Evolutionary conservation across 2,888 invertebrate species (phyloP).

Genomic region (Macaria notata): DNA sequence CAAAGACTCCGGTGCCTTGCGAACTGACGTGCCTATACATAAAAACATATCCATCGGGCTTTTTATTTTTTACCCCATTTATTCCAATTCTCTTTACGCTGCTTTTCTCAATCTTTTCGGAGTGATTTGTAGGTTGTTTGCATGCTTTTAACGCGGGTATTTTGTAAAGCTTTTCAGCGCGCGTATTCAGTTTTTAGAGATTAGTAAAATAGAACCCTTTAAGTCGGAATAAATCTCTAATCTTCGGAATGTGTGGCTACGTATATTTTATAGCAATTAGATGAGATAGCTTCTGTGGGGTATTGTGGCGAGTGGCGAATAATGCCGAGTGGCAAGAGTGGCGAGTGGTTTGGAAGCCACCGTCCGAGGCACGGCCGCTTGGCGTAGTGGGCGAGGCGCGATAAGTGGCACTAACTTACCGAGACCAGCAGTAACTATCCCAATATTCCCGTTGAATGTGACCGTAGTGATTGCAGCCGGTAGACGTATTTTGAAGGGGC

Average conservation of each 20-base stretch:
- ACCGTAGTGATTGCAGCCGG: constrained; percentile 36
- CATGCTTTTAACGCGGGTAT: constrained; percentile 14
- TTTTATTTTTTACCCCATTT: constrained; percentile 33
- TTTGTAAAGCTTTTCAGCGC: constrained; percentile 8
- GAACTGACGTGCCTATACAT: constrained; percentile 23
- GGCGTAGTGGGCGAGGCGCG: constrained; percentile 34
- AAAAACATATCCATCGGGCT: constrained; percentile 9
- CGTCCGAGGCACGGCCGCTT: constrained; percentile 34
- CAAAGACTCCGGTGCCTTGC: constrained; percentile 19
- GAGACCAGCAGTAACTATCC: constrained; percentile 18
- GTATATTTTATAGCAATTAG: constrained; percentile 52
- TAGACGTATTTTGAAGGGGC: constrained; percentile 34
- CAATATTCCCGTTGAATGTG: not conserved
- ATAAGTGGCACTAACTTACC: constrained; percentile 52
- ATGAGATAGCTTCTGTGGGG: constrained; percentile 53
- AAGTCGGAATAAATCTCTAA: constrained; percentile 43
- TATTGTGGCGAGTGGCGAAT: constrained; percentile 34
- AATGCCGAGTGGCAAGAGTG: constrained; percentile 26
- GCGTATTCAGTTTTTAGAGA: constrained; percentile 8
- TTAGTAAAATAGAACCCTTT: constrained; percentile 12
- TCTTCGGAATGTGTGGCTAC: constrained; percentile 55
- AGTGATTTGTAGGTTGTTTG: constrained; percentile 28
- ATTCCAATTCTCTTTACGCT: constrained; percentile 25
- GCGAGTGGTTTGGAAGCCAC: constrained; percentile 28
- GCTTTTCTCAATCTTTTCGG: constrained; percentile 30